Base-by-base conservation (phyloP, 2,888 invertebrate genomes). In the Trissoscelio sp. region DNA sequence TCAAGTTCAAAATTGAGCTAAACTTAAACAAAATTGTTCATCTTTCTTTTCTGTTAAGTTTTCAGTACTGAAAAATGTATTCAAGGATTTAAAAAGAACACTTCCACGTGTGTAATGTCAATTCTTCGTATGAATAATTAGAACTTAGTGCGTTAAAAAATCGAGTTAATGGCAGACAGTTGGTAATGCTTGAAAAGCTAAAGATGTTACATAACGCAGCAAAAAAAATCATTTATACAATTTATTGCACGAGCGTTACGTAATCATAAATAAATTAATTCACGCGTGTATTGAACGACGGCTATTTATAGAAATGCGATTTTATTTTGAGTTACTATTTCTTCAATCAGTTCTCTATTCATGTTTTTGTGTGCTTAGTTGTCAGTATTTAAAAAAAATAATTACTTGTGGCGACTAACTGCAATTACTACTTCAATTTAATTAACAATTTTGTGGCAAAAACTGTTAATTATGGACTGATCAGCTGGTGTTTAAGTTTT, bases 201-300 rank as follows among this genome's bases (percentile, higher is more conserved):
- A 64, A 75, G 31, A 81, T 11, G 1, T 70, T 77, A 22, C 66
- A 39, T 72, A 77, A 72, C 12, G 5, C 7, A 39, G 6, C 24
- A 24, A 24, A 58, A 77, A 81, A 62, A 73, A 53, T 44, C 3
- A 3, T 62, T 75, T 73, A 55, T 64, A 48, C 55, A 69, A 69
- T 64, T 69, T 53, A 16, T 72, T 51, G 39, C 64, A 48, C 9
- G 31, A 11, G 11, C 16, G 9, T 81, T 81, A 78, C 57, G 44
- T 70, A 78, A 81, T 69, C 16, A 24, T 18, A 62, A 51, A 78
- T 62, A 53, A 77, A 77, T 73, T 53, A 55, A 67, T 51, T 51
- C 42, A 37, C 28, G 48, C 51, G 12, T 18, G 37, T 58, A 46
- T 34, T 18, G 24, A 37, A 46, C 37, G 18, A n/a, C 31, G 14